These are phyloP conservation scores for Taxidea taxus DNA, from an alignment of 2,113 vertebrate species.

Conservation along the genomic window DNA sequence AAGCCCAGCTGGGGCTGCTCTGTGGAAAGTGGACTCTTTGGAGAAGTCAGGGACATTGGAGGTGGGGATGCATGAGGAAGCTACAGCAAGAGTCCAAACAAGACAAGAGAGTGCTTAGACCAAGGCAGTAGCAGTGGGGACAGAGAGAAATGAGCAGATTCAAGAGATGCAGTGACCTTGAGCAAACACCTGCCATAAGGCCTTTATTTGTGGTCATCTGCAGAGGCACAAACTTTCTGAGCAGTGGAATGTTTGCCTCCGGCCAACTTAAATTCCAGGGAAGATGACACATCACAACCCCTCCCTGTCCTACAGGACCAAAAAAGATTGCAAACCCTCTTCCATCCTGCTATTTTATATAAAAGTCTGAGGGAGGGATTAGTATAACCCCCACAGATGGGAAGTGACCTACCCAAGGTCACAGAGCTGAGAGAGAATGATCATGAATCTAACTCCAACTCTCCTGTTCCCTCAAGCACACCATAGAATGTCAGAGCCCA, in stretches of 20 bases:
- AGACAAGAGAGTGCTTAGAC: background rate
- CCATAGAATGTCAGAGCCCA: background rate
- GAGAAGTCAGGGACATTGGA: background rate
- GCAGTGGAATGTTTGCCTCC: background rate
- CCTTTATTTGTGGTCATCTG: background rate
- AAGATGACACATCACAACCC: background rate
- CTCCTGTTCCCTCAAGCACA: background rate
- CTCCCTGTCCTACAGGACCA: background rate
- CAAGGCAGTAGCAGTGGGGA: background rate
- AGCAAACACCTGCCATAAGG: background rate
- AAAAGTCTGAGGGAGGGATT: background rate
- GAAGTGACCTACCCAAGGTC: constrained; percentile 36
- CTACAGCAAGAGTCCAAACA: rapidly evolving
- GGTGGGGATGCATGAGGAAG: background rate
- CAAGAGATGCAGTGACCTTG: background rate
- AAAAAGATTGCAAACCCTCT: background rate
- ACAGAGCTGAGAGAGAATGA: background rate
- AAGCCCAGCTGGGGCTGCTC: background rate
- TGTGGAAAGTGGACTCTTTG: background rate
- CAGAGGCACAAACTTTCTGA: background rate
- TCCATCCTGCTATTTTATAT: background rate
- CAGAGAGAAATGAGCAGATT: background rate
- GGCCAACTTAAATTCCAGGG: background rate
- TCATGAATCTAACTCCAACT: background rate
- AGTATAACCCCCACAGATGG: background rate